Percentiles rank a stretch among this genome's conserved stretches.
phyloP scores from a whole-genome alignment of 2,888 invertebrate genomes.

The Odontocolon sp. region DNA sequence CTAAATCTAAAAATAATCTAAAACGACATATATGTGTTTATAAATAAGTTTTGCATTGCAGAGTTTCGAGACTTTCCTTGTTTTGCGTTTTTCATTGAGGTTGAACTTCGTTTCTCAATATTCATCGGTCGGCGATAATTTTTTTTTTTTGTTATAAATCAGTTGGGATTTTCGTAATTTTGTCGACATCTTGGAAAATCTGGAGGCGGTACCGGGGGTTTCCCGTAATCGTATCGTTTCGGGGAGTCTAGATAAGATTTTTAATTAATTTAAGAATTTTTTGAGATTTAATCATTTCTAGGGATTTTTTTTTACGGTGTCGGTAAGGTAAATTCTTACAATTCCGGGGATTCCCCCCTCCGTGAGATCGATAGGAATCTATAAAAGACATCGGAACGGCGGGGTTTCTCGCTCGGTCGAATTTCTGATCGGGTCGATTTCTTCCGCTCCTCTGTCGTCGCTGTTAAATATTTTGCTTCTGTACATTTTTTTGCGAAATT shows the following conservation, averaged over 20 bases:
- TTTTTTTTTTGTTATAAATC: not conserved
- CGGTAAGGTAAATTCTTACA: slow-evolving; percentile 58
- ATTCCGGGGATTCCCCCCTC: slow-evolving; percentile 61
- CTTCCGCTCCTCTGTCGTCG: slow-evolving; percentile 54
- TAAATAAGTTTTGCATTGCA: slow-evolving; percentile 13
- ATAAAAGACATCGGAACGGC: slow-evolving; percentile 66
- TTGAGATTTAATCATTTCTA: not conserved
- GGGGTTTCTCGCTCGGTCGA: slow-evolving; percentile 64
- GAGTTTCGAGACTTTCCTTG: not conserved
- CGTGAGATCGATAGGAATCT: slow-evolving; percentile 70
- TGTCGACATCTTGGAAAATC: slow-evolving; percentile 71
- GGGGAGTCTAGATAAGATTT: slow-evolving; percentile 58
- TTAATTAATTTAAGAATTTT: not conserved
- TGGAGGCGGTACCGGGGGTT: slow-evolving; percentile 70
- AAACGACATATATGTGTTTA: slow-evolving; percentile 37
- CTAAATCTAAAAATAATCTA: slow-evolving; percentile 42
- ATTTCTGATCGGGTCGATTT: slow-evolving; percentile 61
- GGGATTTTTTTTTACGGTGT: not conserved
- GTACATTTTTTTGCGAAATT: not conserved
- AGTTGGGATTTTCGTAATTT: not conserved
- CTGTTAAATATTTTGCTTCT: slow-evolving; percentile 9
- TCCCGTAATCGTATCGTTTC: slow-evolving; percentile 60
- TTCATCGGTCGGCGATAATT: not conserved
- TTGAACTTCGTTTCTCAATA: not conserved
- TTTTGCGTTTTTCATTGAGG: not conserved